Base-by-base conservation (phyloP, 2,888 invertebrate species). In the Drosophila rubida region DNA sequence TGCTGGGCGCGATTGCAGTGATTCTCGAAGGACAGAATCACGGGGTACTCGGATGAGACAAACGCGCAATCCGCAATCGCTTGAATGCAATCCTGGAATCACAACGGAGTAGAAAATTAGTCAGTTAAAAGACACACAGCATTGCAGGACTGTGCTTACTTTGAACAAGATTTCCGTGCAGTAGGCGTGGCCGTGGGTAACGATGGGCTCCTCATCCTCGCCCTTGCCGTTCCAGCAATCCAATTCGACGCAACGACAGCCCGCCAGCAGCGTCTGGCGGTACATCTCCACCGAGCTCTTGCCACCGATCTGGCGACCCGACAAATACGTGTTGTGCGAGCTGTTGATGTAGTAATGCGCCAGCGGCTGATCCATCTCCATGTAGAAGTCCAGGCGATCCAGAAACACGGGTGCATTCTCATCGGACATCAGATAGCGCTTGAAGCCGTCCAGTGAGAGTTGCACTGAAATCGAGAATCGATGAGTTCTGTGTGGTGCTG, bases 161-260 rank as follows among this genome's bases (percentile, higher is more conserved):
- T 97, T 99, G 93, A 99, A 99, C 19, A 98, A 93, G 89, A 99
- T 99, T 93, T 99, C 99, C 2, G 99, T 99, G 91, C 99, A 99
- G 98, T 99, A 99, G 4, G 99, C 99, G 93, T 99, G 99, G 45
- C 99, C 99, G 93, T 99, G 99, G 32, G 99, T 99, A 80, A 99
- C 99, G 88, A 99, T 99, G 0, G 99, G 99, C 90, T 99, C 99
- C 89, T 99, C 98, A 89, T 99, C 98, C 92, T 98, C 98, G 0
- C 97, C 97, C 92, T 96, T 97, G 7, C 99, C 99, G 92, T 99
- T 99, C 99, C 99, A 99, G 92, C 98, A 99, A 92, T 99, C 99
- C 55, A 99, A 93, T 92, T 99, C 99, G 2, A 99, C 97, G 92
- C 89, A 97, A 96, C 99, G 95, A 94, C 99, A 99, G 0, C 99